phyloP scores from a whole-genome alignment of 2,113 vertebrate genomes.

The Amazona guildingii region DNA sequence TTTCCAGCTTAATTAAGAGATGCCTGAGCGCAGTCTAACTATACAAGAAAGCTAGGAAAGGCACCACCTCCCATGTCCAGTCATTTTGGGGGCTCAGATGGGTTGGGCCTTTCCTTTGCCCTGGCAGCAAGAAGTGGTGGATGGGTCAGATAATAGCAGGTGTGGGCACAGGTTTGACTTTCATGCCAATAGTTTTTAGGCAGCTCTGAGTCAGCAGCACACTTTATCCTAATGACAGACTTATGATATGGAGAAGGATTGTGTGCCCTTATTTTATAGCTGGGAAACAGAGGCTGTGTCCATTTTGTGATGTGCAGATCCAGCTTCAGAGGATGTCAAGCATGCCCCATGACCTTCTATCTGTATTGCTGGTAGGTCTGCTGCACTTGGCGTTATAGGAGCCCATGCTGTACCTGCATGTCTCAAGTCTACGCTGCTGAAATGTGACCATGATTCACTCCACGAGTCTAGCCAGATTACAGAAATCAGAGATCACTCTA shows the following conservation, averaged over 20 bases:
- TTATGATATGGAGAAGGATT: background rate
- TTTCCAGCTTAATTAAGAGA: conserved; percentile 68
- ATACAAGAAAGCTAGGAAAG: background rate
- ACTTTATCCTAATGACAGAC: background rate
- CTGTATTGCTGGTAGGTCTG: background rate
- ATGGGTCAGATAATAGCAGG: background rate
- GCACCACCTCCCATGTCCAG: background rate
- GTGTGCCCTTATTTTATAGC: background rate
- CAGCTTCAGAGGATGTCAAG: background rate
- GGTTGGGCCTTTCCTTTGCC: background rate
- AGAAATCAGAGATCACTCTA: background rate
- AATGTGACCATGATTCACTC: background rate
- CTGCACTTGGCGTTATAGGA: background rate
- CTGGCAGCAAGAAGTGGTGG: background rate
- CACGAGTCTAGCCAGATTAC: background rate
- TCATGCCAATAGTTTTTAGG: background rate
- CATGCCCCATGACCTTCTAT: background rate
- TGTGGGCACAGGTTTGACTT: background rate
- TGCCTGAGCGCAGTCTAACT: background rate
- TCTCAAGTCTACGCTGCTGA: background rate
- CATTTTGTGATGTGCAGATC: background rate
- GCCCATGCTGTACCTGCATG: background rate
- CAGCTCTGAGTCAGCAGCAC: background rate
- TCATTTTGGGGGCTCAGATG: background rate
- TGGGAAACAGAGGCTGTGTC: background rate